Conservation (phyloP, 2,113 vertebrate genomes). For the Carollia perspicillata region DNA sequence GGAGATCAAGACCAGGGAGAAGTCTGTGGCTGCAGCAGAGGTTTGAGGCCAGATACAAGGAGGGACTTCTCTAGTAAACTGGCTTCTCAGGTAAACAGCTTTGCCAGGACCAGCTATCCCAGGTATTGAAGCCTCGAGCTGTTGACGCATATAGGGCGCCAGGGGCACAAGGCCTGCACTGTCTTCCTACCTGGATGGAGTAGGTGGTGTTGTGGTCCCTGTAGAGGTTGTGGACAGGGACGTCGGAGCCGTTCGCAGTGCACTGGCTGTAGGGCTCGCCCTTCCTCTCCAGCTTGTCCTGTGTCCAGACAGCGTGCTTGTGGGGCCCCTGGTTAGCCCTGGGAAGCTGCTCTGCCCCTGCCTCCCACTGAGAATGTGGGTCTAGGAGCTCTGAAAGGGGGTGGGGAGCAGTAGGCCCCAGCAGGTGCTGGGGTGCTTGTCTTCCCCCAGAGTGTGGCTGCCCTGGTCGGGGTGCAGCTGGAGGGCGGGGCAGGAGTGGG, state of each 20-base stretch:
- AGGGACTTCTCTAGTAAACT: not conserved
- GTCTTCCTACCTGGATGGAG: conserved; percentile 81
- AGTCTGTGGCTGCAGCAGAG: not conserved
- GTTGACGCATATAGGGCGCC: rapidly evolving
- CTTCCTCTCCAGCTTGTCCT: conserved; percentile 85
- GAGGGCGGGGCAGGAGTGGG: not conserved
- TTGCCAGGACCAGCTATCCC: not conserved
- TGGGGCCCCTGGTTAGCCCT: not conserved
- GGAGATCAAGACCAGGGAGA: not conserved
- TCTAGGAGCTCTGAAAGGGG: not conserved
- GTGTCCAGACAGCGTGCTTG: not conserved
- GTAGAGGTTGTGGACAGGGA: conserved; percentile 82
- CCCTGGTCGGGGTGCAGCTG: not conserved
- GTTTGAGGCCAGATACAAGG: not conserved
- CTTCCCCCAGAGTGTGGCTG: rapidly evolving
- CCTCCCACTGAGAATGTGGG: rapidly evolving
- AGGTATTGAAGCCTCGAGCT: rapidly evolving
- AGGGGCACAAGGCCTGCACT: rapidly evolving
- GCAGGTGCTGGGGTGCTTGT: not conserved
- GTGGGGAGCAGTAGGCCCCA: not conserved
- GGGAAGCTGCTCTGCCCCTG: not conserved
- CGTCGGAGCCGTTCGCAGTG: conserved; percentile 82
- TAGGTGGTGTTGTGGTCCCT: conserved; percentile 79
- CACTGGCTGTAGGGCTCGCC: conserved; percentile 84
- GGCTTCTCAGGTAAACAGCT: too few species aligned